Evolutionary conservation across 2,888 invertebrate genomes (phyloP), one percentile per base, ranked within the genome.

Genomic region (Escarpia spicata): DNA sequence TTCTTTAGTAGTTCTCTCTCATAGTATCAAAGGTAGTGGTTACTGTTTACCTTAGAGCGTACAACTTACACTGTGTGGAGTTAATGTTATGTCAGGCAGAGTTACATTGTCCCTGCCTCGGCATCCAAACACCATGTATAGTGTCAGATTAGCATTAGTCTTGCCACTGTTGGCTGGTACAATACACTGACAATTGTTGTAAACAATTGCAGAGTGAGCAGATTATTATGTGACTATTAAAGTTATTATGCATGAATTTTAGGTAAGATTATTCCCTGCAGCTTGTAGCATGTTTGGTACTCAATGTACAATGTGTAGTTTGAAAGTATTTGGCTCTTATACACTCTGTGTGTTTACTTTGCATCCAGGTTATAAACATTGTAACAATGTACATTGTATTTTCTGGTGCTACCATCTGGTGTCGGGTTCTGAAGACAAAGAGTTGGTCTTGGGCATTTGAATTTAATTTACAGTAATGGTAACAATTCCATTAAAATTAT

Each of bases 361-460:
- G 75, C n/a, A n/a, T 75, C 75, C 75, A 75, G 26, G 75, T 75
- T 75, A 75, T 75, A 75, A 75, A 75, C 75, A 75, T 75, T n/a
- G 75, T 75, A 75, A 26, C 75, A 75, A 75, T 26, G 15, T 75
- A 75, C 26, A 26, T 75, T 26, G 75, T n/a, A 26, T 75, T 75
- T 15, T 75, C 26, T 75, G 19, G 26, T 19, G 75, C 75, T 75
- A 19, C 75, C n/a, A 75, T 75, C n/a, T 75, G 75, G 75, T 19
- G 75, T 75, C n/a, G 6, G 1, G 75, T 75, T 75, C 52, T 9
- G 12, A 52, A 52, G 10, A 52, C 12, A 12, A 12, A 52, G 52
- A 12, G 52, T 9, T 12, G 12, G 52, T 12, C 52, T 52, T 9
- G 52, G 52, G 12, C 52, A 52, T 52, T 52, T 52, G 12, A 52